A percentile compares a stretch with the other conserved stretches of the same genome.
Evolutionary conservation across 2,888 invertebrate genomes (phyloP).

Genomic region (Notodromas monacha): DNA sequence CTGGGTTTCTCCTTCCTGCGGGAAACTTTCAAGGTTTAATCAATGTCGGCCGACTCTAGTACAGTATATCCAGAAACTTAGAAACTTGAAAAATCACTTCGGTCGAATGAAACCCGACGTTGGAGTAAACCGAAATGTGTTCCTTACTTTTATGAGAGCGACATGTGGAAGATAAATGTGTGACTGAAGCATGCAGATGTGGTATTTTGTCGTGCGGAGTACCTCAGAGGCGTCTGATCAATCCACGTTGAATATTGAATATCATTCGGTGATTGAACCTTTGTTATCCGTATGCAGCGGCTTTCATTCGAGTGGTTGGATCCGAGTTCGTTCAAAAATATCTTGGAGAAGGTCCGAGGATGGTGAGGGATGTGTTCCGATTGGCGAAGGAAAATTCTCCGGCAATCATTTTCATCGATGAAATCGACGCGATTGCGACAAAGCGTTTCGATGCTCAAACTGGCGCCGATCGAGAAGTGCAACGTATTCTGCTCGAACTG

Average conservation of each 20-base stretch:
- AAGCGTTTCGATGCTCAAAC: conserved; percentile 96
- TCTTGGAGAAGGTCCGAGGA: conserved; percentile 88
- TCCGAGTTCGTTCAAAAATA: conserved; percentile 99
- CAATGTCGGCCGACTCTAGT: no score
- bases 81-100: no score
- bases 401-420: conserved; percentile 97
- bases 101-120: no score
- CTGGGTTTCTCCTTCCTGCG: no score
- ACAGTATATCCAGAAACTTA: no score
- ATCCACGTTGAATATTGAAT: no score
- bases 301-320: conserved; percentile 92
- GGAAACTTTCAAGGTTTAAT: no score
- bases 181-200: neutral
- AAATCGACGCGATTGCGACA: conserved; percentile 97
- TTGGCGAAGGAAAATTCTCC: conserved; percentile 96
- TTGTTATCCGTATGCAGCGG: conserved; percentile 24
- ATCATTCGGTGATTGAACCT: neutral
- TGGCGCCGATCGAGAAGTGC: conserved; percentile 90
- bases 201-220: no score
- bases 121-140: no score
- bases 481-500: conserved; percentile 77
- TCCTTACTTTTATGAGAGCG: no score
- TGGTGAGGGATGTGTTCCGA: conserved; percentile 96
- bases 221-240: no score
- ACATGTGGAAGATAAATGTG: no score